Conservation (phyloP, 2,797 vertebrate genomes). For the Lacerta viridis region DNA sequence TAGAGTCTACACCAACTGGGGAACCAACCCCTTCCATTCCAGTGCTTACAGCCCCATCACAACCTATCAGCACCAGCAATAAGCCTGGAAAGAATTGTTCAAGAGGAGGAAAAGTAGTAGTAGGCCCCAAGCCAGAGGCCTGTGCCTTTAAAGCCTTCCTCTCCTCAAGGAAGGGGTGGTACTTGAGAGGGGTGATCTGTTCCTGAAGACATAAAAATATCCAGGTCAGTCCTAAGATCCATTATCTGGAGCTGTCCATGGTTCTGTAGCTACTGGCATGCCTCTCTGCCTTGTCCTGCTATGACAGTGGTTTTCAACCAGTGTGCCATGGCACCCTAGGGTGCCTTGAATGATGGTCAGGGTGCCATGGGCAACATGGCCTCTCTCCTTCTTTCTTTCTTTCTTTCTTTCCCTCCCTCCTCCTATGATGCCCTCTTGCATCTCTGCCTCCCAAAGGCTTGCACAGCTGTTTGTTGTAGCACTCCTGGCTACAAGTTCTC, state of each 20-base stretch:
- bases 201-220: background rate
- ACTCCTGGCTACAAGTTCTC: no score
- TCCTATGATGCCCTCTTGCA: no score
- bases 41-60: background rate
- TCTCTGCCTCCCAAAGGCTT: no score
- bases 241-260: conserved; percentile 8
- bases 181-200: background rate
- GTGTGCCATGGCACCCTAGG: no score
- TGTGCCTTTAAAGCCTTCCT: background rate
- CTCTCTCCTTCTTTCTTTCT: background rate
- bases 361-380: background rate
- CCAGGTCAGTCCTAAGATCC: background rate
- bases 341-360: no score
- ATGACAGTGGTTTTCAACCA: no score
- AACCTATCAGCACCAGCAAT: background rate
- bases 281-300: background rate
- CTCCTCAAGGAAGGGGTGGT: background rate
- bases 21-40: no score
- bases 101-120: background rate
- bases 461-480: no score
- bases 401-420: background rate
- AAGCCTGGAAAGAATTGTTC: background rate
- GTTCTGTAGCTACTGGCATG: background rate
- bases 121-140: background rate
- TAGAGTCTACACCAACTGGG: no score